Evolutionary conservation across 2,797 vertebrate genomes (phyloP).

Genomic region (Otolemur crassicaudatus): DNA sequence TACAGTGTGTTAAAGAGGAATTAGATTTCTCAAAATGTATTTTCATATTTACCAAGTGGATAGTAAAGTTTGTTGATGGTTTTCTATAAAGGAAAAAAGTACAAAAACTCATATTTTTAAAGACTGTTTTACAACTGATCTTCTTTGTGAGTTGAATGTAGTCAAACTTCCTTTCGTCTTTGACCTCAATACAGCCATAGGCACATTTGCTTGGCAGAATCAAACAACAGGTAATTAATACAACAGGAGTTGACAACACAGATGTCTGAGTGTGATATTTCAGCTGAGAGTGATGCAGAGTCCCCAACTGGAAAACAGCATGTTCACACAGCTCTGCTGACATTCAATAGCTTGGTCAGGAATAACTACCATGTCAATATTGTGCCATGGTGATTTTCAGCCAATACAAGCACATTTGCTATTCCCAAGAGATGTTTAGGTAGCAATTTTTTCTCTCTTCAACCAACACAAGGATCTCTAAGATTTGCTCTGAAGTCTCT

Average conservation of each 20-base stretch:
- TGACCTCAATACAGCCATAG: background rate
- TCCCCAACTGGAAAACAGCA: background rate
- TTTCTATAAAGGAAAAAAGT: conserved; percentile 47
- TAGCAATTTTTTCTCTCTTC: background rate
- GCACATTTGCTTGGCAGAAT: background rate
- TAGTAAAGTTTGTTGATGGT: conserved; percentile 16
- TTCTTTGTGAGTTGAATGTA: background rate
- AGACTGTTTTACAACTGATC: background rate
- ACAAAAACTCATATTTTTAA: conserved; percentile 8
- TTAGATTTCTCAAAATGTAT: conserved; percentile 41
- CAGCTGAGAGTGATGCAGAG: background rate
- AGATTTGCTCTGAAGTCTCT: conserved; percentile 17
- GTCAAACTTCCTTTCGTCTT: background rate
- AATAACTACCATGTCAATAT: background rate
- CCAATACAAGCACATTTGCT: background rate
- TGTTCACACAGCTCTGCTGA: background rate
- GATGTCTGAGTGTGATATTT: conserved; percentile 5
- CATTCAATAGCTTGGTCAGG: background rate
- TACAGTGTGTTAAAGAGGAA: conserved; percentile 15
- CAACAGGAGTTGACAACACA: background rate
- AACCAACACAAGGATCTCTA: background rate
- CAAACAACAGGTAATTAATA: background rate
- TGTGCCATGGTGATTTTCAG: background rate
- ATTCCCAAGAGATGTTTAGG: background rate
- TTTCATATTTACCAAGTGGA: conserved; percentile 3